These are phyloP conservation scores for Pongo abelii DNA, from an alignment of 2,113 vertebrate species.

Conservation along the genomic window DNA sequence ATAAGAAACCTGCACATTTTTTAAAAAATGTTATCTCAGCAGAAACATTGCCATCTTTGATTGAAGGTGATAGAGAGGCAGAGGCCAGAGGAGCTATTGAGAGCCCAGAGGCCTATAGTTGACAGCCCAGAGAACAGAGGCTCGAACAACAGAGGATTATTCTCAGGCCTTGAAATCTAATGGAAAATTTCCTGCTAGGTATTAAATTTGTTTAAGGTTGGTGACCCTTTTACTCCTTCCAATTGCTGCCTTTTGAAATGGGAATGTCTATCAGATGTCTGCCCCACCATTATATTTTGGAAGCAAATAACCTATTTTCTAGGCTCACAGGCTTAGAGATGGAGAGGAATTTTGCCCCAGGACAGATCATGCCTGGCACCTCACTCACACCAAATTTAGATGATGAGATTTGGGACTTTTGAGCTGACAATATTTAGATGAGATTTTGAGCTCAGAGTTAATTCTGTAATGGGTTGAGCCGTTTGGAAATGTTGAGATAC, in stretches of 20 bases:
- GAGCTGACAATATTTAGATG: not conserved
- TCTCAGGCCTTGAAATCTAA: not conserved
- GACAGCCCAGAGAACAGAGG: not conserved
- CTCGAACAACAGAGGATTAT: not conserved
- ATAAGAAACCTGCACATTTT: not conserved
- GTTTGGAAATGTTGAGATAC: not conserved
- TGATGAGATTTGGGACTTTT: not conserved
- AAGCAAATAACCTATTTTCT: not conserved
- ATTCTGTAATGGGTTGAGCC: not conserved
- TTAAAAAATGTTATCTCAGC: not conserved
- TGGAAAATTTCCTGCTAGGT: not conserved
- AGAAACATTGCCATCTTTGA: not conserved
- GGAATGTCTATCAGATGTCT: not conserved
- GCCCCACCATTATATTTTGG: not conserved
- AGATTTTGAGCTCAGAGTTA: not conserved
- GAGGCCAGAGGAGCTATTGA: not conserved
- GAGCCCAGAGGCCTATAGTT: not conserved
- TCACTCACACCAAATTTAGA: not conserved
- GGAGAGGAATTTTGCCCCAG: not conserved
- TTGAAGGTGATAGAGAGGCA: not conserved
- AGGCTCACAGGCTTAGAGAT: not conserved
- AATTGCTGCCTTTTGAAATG: not conserved
- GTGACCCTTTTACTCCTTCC: not conserved
- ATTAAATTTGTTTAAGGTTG: not conserved
- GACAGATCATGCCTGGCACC: not conserved